phyloP scores from a whole-genome alignment of 1,140 invertebrate genomes.

The Amphibalanus amphitrite region DNA sequence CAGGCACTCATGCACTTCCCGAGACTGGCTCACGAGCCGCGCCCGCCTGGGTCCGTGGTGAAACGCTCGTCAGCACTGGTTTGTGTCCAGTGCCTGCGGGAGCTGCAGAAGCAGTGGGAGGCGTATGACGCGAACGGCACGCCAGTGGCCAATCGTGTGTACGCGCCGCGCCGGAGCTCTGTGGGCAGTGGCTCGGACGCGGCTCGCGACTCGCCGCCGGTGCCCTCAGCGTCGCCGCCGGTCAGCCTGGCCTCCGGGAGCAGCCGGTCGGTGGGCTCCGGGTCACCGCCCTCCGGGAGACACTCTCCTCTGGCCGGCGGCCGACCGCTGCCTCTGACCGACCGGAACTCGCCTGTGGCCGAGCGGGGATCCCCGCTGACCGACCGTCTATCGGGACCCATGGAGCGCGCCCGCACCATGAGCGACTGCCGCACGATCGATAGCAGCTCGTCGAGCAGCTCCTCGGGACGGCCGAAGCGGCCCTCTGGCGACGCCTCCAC shows the following conservation, averaged over 20 bases:
- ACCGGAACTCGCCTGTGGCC: slow-evolving; percentile 47
- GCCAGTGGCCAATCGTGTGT: neutral
- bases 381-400: slow-evolving; percentile 74
- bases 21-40: neutral
- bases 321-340: no score
- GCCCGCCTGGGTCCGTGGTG: neutral
- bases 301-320: neutral
- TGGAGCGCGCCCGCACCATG: slow-evolving; percentile 54
- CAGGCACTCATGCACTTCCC: neutral
- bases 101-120: neutral
- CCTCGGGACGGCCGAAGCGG: slow-evolving; percentile 53
- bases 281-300: neutral
- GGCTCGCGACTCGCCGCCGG: neutral
- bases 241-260: neutral
- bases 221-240: neutral
- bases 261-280: neutral
- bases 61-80: neutral
- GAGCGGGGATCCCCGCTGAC: slow-evolving; percentile 63
- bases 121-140: neutral
- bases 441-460: slow-evolving; percentile 68
- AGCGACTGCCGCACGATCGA: slow-evolving; percentile 63
- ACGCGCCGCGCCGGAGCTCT: neutral
- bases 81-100: neutral
- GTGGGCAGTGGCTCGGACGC: neutral
- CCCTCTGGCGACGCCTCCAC: slow-evolving; percentile 59